A percentile compares a stretch with the other conserved stretches of the same genome.
These are phyloP conservation scores for Toxotes lorentzi DNA, from an alignment of 2,797 vertebrate genomes.

Conservation along the genomic window DNA sequence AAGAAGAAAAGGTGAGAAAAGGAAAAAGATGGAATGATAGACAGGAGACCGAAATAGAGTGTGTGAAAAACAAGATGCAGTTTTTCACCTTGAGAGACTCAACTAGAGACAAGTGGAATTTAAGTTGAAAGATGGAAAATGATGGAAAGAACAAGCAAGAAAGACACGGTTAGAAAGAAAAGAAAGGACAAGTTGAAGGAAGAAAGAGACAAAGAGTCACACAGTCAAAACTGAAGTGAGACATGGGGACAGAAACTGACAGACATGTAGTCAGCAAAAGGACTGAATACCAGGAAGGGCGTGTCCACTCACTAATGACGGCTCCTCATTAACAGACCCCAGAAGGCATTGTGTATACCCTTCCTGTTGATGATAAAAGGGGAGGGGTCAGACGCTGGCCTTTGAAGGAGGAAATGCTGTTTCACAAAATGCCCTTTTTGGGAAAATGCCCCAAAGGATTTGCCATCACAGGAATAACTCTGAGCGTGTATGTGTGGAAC, in stretches of 20 bases:
- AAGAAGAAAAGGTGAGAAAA: slow-evolving; percentile 57
- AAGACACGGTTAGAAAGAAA: not conserved
- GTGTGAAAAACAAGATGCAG: slow-evolving; percentile 25
- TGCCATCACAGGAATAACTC: slow-evolving; percentile 31
- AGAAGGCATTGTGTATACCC: slow-evolving; percentile 81
- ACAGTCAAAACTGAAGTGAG: slow-evolving; percentile 11
- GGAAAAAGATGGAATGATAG: slow-evolving; percentile 43
- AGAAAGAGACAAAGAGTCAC: slow-evolving; percentile 11
- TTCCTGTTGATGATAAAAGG: slow-evolving; percentile 80
- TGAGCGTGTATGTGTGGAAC: not conserved
- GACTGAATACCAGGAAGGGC: slow-evolving; percentile 81
- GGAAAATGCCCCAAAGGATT: slow-evolving; percentile 35
- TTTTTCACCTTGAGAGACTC: slow-evolving; percentile 40
- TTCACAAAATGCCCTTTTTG: slow-evolving; percentile 61
- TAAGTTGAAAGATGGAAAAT: not conserved
- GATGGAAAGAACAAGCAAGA: not conserved
- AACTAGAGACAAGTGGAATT: slow-evolving; percentile 11
- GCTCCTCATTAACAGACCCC: slow-evolving; percentile 68
- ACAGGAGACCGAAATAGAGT: slow-evolving; percentile 52
- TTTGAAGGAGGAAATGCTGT: slow-evolving; percentile 39
- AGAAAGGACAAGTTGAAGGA: not conserved
- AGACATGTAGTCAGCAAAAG: slow-evolving; percentile 24
- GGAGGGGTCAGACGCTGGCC: slow-evolving; percentile 9
- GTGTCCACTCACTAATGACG: slow-evolving; percentile 71
- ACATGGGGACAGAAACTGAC: slow-evolving; percentile 1